These are phyloP conservation scores for Pithys albifrons DNA, from an alignment of 2,113 vertebrate species.

Conservation along the genomic window DNA sequence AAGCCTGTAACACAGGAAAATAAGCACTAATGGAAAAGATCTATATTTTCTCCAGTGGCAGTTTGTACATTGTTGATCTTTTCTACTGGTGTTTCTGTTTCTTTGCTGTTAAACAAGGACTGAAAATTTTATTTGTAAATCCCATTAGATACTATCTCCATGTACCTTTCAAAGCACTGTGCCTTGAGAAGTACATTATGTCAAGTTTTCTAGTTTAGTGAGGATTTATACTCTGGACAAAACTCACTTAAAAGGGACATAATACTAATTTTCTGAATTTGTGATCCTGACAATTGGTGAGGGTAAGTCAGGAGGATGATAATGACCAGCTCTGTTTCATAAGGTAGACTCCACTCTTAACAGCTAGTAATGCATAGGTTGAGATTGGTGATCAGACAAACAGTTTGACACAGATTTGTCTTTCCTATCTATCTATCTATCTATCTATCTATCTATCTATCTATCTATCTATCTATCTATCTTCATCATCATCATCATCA, in stretches of 20 bases:
- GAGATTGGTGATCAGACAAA: background rate
- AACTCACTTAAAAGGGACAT: background rate
- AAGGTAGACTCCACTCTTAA: background rate
- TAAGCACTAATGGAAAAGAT: background rate
- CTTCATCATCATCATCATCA: no score
- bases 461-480: background rate
- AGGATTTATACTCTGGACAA: background rate
- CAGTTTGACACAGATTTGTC: background rate
- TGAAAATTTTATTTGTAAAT: background rate
- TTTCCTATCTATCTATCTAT: background rate
- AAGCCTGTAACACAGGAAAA: background rate
- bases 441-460: background rate
- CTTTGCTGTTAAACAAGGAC: background rate
- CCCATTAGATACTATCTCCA: background rate
- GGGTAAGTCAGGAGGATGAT: background rate
- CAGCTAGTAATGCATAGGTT: background rate
- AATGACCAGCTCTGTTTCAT: background rate
- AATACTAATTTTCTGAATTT: background rate
- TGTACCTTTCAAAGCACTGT: background rate
- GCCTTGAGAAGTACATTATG: background rate
- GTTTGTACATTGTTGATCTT: background rate
- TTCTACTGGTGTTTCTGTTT: background rate
- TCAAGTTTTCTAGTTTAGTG: background rate
- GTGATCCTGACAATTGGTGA: background rate
- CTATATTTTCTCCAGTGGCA: background rate